Evolutionary conservation across 2,797 vertebrate species (phyloP).

Genomic region (Cyprinella venusta): DNA sequence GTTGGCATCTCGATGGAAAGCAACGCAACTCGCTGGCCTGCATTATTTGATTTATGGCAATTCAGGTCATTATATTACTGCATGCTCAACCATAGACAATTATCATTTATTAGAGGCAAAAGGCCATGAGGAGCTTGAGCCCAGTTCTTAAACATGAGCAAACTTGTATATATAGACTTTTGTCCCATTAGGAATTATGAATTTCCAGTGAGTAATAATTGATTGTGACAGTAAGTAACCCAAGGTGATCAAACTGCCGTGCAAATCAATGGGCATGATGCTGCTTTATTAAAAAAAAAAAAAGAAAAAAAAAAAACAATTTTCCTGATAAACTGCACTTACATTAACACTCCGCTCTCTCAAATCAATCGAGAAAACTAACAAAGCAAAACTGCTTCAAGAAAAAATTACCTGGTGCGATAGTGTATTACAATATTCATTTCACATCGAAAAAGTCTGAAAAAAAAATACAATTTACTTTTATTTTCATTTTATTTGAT

Average conservation of each 20-base stretch:
- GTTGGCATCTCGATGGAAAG: conserved; percentile 39
- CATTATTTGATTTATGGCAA: conserved; percentile 58
- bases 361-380: conserved; percentile 35
- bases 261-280: conserved; percentile 55
- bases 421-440: not conserved
- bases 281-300: conserved; percentile 5
- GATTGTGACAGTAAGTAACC: conserved; percentile 41
- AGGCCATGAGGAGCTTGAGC: conserved; percentile 44
- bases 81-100: conserved; percentile 54
- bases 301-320: not conserved
- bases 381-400: conserved; percentile 12
- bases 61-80: conserved; percentile 47
- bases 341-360: conserved; percentile 15
- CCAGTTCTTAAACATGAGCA: conserved; percentile 17
- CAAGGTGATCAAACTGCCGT: conserved; percentile 53
- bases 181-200: conserved; percentile 31
- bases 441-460: not conserved
- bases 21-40: conserved; percentile 48
- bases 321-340: conserved; percentile 40
- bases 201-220: conserved; percentile 36
- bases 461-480: no score
- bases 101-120: conserved; percentile 61
- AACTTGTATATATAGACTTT: conserved; percentile 34
- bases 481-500: no score
- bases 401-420: not conserved